phyloP scores from a whole-genome alignment of 2,888 invertebrate genomes.

The Lypha dubia region DNA sequence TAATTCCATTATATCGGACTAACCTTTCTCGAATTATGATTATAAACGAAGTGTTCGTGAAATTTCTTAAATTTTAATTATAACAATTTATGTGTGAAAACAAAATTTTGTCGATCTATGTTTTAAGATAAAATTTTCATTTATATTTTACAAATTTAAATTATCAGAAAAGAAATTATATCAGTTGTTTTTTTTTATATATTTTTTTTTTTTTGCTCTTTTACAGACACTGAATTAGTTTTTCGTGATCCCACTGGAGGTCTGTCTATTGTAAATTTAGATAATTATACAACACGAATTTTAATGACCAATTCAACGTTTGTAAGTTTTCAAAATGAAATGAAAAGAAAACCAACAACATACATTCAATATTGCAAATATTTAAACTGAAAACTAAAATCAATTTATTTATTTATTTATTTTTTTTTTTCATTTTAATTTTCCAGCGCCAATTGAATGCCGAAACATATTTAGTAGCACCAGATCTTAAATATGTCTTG shows the following conservation, averaged over 20 bases:
- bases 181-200: not conserved
- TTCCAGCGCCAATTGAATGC: conserved; percentile 90
- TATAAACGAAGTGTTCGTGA: too few species aligned
- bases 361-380: conserved; percentile 33
- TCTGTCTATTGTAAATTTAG: conserved; percentile 90
- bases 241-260: conserved; percentile 91
- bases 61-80: too few species aligned
- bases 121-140: not conserved
- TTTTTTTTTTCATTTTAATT: conserved; percentile 18
- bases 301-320: conserved; percentile 92
- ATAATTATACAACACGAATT: conserved; percentile 88
- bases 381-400: not conserved
- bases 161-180: too few species aligned
- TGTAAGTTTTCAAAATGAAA: conserved; percentile 86
- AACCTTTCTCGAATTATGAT: too few species aligned
- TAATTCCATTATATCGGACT: too few species aligned
- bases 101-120: too few species aligned
- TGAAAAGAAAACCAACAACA: too few species aligned
- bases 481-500: conserved; percentile 90
- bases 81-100: too few species aligned
- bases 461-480: conserved; percentile 90
- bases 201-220: conserved; percentile 15
- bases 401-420: not conserved
- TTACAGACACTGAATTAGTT: conserved; percentile 89
- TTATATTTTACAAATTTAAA: not conserved